These are phyloP conservation scores for Syngnathus acus DNA, from an alignment of 2,797 vertebrate species.

Conservation along the genomic window DNA sequence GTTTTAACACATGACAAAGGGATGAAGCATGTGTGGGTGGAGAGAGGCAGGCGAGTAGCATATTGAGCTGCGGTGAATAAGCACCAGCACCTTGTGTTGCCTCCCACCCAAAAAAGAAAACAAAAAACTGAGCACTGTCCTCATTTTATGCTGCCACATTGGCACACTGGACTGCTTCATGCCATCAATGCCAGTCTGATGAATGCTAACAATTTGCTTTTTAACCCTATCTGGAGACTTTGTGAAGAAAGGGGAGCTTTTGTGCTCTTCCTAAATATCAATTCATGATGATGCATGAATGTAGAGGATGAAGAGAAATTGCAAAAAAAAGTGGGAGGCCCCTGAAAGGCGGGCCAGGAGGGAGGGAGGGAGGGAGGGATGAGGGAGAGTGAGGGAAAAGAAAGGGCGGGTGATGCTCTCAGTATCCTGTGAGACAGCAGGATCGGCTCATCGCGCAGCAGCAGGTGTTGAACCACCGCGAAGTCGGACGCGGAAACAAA, in stretches of 20 bases:
- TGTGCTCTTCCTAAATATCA: conserved; percentile 20
- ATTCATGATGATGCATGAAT: conserved; percentile 23
- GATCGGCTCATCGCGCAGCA: conserved; percentile 48
- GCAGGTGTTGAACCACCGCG: conserved; percentile 51
- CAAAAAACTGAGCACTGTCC: neutral
- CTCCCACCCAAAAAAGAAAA: neutral
- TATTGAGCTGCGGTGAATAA: conserved; percentile 3
- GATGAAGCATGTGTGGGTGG: conserved; percentile 3
- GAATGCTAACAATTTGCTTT: neutral
- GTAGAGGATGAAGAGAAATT: conserved; percentile 5
- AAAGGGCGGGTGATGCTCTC: conserved; percentile 34
- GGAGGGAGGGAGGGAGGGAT: conserved; percentile 16
- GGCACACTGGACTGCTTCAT: neutral
- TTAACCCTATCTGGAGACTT: neutral
- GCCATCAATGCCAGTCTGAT: neutral
- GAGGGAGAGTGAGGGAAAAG: conserved; percentile 25
- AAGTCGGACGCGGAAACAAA: neutral
- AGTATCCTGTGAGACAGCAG: conserved; percentile 50
- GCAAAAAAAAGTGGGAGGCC: conserved; percentile 1
- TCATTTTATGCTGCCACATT: neutral
- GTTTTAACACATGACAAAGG: neutral
- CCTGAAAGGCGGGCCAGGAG: conserved; percentile 5
- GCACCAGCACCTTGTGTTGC: conserved; percentile 1
- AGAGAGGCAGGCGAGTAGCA: neutral
- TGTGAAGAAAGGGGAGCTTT: conserved; percentile 3